These are phyloP conservation scores for Diplolepis rosae DNA, from an alignment of 2,888 invertebrate species.

Conservation along the genomic window DNA sequence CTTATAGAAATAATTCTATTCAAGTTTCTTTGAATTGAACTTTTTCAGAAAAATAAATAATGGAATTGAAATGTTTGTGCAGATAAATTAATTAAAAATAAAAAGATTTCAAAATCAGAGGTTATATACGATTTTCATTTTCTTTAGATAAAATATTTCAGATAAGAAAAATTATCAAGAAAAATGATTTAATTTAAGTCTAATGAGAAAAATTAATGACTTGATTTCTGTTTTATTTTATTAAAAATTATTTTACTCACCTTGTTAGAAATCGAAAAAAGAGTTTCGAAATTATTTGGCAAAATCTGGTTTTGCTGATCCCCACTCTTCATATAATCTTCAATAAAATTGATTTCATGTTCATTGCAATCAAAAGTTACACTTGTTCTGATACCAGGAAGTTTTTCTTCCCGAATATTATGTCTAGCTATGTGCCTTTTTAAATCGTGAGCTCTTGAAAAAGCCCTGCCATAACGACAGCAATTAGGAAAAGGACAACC, in stretches of 20 bases:
- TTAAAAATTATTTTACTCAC: too few relatives aligned
- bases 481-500: conserved; percentile 70
- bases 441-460: conserved; percentile 69
- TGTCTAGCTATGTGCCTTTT: conserved; percentile 70
- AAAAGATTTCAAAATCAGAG: too few relatives aligned
- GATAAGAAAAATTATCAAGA: neutral
- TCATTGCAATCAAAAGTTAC: conserved; percentile 54
- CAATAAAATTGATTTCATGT: conserved; percentile 41
- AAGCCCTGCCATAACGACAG: conserved; percentile 67
- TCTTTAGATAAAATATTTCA: neutral
- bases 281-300: neutral
- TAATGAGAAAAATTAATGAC: neutral
- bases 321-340: neutral
- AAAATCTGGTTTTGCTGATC: neutral
- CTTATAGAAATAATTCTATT: neutral
- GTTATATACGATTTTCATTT: too few relatives aligned
- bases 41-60: too few relatives aligned
- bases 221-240: too few relatives aligned
- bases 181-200: too few relatives aligned
- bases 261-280: neutral
- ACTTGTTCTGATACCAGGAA: conserved; percentile 47
- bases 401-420: conserved; percentile 64
- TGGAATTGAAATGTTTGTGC: too few relatives aligned
- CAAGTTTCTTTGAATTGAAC: too few relatives aligned
- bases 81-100: too few relatives aligned